These are phyloP conservation scores for Gephyroberyx darwinii DNA, from an alignment of 2,797 vertebrate species.

Conservation along the genomic window DNA sequence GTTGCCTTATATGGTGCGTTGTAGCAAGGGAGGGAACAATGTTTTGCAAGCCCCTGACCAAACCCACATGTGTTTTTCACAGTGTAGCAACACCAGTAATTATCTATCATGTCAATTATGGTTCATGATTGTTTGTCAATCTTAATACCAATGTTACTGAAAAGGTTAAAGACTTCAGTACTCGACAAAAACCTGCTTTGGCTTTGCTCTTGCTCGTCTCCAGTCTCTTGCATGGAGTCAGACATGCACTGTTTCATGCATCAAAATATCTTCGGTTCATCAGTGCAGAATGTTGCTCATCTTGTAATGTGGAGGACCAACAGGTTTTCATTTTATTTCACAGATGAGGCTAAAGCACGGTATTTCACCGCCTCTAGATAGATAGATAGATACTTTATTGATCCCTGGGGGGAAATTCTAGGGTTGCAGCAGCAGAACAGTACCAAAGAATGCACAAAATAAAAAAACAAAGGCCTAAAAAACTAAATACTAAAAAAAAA, in stretches of 20 bases:
- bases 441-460: too few species aligned
- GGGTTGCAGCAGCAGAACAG: too few species aligned
- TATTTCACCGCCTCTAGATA: conserved; percentile 52
- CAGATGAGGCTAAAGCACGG: conserved; percentile 42
- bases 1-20: conserved; percentile 84
- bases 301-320: conserved; percentile 55
- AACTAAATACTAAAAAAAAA: too few species aligned
- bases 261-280: conserved; percentile 58
- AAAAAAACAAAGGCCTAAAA: too few species aligned
- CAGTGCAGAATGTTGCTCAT: conserved; percentile 69
- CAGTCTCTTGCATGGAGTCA: conserved; percentile 33
- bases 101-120: conserved; percentile 43
- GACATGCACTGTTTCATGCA: conserved; percentile 56
- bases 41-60: conserved; percentile 82
- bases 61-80: conserved; percentile 74
- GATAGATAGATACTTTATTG: too few species aligned
- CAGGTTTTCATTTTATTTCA: conserved; percentile 45
- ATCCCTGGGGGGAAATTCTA: too few species aligned
- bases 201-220: conserved; percentile 23
- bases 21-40: conserved; percentile 77
- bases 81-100: conserved; percentile 68
- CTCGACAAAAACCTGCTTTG: not conserved
- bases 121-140: conserved; percentile 15
- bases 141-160: not conserved
- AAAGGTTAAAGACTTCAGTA: conserved; percentile 16